Percentiles rank a stretch among this genome's conserved stretches.
Evolutionary conservation across 2,113 vertebrate genomes (phyloP).

Genomic region (Illadopsis cleaveri): DNA sequence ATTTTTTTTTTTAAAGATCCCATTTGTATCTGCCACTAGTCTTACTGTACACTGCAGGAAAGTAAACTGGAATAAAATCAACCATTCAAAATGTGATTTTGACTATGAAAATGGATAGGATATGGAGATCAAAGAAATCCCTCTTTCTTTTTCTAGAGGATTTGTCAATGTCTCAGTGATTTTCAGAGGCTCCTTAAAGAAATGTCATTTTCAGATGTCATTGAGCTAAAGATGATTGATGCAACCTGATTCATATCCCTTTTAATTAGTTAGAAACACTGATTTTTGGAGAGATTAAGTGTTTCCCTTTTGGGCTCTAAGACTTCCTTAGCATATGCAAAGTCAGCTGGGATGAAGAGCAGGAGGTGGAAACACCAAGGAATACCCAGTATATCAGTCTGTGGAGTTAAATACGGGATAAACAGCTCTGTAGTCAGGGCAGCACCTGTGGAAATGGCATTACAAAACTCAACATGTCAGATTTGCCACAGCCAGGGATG

Average conservation of each 20-base stretch:
- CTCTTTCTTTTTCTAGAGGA: background rate
- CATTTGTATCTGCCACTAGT: background rate
- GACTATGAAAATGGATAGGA: background rate
- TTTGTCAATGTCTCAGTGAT: background rate
- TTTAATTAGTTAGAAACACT: background rate
- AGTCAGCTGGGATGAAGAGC: background rate
- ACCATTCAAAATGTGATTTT: background rate
- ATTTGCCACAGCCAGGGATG: background rate
- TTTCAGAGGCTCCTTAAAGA: background rate
- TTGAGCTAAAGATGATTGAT: background rate
- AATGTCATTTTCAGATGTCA: background rate
- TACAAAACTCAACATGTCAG: background rate
- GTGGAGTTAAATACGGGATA: background rate
- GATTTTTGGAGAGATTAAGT: background rate
- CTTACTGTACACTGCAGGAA: background rate
- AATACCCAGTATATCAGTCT: background rate
- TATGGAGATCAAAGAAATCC: background rate
- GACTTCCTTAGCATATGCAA: background rate
- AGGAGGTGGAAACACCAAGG: background rate
- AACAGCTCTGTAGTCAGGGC: background rate
- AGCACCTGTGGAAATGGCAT: background rate
- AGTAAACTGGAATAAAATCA: background rate
- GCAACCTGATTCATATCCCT: background rate
- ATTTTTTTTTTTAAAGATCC: background rate
- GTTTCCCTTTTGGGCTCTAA: background rate